Percentiles rank a stretch among this genome's conserved stretches.
These are phyloP conservation scores for Alauda arvensis DNA, from an alignment of 2,797 vertebrate genomes.

Conservation along the genomic window DNA sequence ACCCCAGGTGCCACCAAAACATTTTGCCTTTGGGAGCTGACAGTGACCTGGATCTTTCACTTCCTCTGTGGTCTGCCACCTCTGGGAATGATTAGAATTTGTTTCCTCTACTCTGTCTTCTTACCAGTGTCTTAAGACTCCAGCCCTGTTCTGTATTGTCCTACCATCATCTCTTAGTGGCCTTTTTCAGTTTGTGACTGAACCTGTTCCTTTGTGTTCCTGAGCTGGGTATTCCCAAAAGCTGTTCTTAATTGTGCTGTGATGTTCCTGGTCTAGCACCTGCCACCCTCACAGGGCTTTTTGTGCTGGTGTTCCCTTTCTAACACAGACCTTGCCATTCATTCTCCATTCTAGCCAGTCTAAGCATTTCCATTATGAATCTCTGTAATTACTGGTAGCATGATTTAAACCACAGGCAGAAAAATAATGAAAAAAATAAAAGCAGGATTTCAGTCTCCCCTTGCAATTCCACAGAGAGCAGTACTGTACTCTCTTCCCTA, in stretches of 20 bases:
- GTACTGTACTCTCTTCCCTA: background rate
- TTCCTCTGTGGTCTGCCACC: background rate
- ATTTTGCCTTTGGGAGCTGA: background rate
- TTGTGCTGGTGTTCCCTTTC: background rate
- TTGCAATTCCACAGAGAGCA: background rate
- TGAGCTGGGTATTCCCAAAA: background rate
- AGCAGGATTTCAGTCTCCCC: background rate
- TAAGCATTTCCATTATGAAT: background rate
- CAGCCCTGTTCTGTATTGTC: background rate
- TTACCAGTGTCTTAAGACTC: background rate
- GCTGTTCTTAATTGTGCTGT: background rate
- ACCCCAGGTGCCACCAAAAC: background rate
- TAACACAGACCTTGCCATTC: background rate
- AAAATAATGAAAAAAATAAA: background rate
- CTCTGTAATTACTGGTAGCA: background rate
- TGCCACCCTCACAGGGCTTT: background rate
- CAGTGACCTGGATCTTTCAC: background rate
- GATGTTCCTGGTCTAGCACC: background rate
- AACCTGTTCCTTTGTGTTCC: background rate
- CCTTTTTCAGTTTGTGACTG: background rate
- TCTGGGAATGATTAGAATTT: background rate
- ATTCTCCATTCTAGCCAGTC: background rate
- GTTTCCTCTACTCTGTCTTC: background rate
- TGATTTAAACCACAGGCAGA: background rate
- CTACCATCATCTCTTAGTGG: background rate